A percentile compares a stretch with the other conserved stretches of the same genome.
Conservation (phyloP, 2,888 invertebrate species). For the Parapristionchus giblindavisi region DNA sequence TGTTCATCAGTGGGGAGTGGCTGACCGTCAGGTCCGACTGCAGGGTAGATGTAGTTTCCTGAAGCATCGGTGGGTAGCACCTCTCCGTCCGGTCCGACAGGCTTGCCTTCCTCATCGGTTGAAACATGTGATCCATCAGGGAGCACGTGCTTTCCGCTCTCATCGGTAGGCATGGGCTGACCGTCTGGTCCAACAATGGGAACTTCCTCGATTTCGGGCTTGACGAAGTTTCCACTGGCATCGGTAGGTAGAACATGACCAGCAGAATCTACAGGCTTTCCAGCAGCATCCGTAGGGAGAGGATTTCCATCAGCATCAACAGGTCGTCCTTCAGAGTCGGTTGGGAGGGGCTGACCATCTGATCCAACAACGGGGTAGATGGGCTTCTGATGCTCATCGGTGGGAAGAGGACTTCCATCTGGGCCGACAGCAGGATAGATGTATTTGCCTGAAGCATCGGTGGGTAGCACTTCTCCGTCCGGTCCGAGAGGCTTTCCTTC, state of each 20-base stretch:
- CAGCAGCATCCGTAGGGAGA: conserved; percentile 42
- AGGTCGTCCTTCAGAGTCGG: conserved; percentile 44
- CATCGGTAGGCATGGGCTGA: conserved; percentile 45
- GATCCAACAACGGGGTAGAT: conserved; percentile 47
- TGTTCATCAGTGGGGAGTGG: conserved; percentile 45
- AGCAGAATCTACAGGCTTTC: conserved; percentile 45
- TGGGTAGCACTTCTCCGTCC: conserved; percentile 50
- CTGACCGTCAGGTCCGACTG: conserved; percentile 44
- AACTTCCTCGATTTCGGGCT: conserved; percentile 37
- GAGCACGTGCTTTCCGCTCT: conserved; percentile 45
- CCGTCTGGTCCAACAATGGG: conserved; percentile 42
- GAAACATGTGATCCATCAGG: conserved; percentile 42
- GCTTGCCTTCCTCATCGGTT: conserved; percentile 21
- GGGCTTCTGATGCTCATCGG: conserved; percentile 37
- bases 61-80: conserved; percentile 50
- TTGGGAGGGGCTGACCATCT: conserved; percentile 48
- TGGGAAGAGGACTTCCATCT: conserved; percentile 43
- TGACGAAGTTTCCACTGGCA: conserved; percentile 36
- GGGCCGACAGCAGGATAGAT: conserved; percentile 42
- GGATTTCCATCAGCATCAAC: conserved; percentile 35
- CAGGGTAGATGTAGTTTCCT: conserved; percentile 42
- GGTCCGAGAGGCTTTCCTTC: conserved; percentile 40
- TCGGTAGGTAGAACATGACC: conserved; percentile 37
- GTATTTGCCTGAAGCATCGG: conserved; percentile 46
- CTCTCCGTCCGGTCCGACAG: conserved; percentile 47